Conservation (phyloP, 64 coral and sea anemone species). For the Acropora tenuis region DNA sequence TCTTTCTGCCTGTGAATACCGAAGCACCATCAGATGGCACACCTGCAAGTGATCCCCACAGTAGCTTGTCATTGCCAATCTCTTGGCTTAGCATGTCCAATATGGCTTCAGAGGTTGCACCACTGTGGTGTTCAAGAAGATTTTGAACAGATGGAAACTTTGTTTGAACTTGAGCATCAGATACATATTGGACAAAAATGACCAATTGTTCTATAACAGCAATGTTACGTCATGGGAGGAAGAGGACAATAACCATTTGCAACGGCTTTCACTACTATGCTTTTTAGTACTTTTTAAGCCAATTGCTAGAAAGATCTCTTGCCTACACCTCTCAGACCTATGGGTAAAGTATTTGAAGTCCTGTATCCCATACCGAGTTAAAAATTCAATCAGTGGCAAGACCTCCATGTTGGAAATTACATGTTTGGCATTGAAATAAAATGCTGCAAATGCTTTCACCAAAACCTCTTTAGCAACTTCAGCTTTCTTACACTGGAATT, state of each 20-base stretch:
- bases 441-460: constrained; percentile 21
- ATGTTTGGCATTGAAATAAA: constrained; percentile 25
- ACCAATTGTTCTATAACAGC: neutral
- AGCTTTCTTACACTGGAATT: constrained; percentile 19
- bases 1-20: neutral
- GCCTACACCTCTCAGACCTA: constrained; percentile 10
- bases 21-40: constrained; percentile 36
- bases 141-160: constrained; percentile 21
- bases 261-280: constrained; percentile 4
- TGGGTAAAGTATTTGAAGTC: constrained; percentile 26
- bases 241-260: constrained; percentile 8
- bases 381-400: constrained; percentile 24
- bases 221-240: neutral
- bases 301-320: constrained; percentile 40
- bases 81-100: constrained; percentile 12
- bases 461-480: constrained; percentile 27
- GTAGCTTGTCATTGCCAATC: neutral
- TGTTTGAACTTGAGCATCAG: constrained; percentile 10
- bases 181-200: constrained; percentile 7
- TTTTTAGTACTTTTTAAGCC: neutral
- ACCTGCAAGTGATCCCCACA: neutral
- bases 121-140: neutral
- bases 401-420: constrained; percentile 34
- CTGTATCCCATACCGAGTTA: neutral
- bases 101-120: constrained; percentile 8